Evolutionary conservation across 2,113 vertebrate species (phyloP).

Genomic region (Tenebrosternarchus preto): DNA sequence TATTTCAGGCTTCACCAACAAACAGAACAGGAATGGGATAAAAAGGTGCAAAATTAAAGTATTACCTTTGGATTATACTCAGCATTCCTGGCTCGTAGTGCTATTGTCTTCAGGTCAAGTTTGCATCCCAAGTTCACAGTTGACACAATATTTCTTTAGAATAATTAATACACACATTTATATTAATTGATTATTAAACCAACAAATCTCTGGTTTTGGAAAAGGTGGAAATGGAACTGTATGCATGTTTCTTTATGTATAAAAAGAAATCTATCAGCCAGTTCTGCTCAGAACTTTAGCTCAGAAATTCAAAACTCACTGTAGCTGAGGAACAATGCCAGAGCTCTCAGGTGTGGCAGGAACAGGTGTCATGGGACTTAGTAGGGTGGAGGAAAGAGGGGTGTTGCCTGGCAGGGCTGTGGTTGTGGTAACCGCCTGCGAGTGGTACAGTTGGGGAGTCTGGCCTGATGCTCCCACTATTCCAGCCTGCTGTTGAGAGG

Average conservation of each 20-base stretch:
- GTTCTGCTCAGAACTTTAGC: not conserved
- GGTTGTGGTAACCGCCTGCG: slow-evolving; percentile 90
- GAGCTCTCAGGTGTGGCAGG: slow-evolving; percentile 97
- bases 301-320: slow-evolving; percentile 80
- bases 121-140: slow-evolving; percentile 99
- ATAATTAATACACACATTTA: not conserved
- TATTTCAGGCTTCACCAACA: too few relatives aligned
- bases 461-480: slow-evolving; percentile 85
- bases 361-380: slow-evolving; percentile 96
- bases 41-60: too few relatives aligned
- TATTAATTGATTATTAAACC: slow-evolving; percentile 20
- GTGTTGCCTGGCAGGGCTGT: slow-evolving; percentile 90
- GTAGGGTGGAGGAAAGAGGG: slow-evolving; percentile 86
- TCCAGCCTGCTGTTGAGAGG: slow-evolving; percentile 78
- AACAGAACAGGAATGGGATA: too few relatives aligned
- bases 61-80: slow-evolving; percentile 99
- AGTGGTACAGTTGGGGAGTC: slow-evolving; percentile 94
- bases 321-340: slow-evolving; percentile 95
- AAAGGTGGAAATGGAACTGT: not conserved
- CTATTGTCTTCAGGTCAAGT: slow-evolving; percentile 97
- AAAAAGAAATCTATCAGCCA: not conserved
- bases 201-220: not conserved
- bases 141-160: slow-evolving; percentile 93
- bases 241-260: too few relatives aligned
- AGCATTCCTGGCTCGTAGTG: slow-evolving; percentile 96